Conservation (phyloP, 1,140 invertebrate genomes). For the Nymphalis io region DNA sequence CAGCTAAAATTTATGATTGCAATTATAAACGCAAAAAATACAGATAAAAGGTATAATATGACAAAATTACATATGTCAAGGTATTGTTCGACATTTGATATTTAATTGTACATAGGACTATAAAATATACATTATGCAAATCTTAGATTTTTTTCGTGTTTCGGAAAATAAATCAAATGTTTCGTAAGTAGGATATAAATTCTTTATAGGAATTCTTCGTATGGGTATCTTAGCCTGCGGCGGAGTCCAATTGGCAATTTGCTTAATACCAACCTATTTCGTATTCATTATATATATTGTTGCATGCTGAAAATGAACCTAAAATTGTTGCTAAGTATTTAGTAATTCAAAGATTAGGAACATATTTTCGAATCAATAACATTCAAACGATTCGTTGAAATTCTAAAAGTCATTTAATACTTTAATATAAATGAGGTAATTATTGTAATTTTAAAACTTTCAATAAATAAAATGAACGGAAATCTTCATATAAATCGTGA, state of each 20-base stretch:
- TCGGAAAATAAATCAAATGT: background rate
- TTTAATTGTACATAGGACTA: background rate
- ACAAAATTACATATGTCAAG: background rate
- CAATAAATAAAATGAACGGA: no score
- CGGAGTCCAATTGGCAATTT: slow-evolving; percentile 44
- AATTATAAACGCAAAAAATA: background rate
- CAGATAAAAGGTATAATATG: background rate
- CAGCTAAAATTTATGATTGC: background rate
- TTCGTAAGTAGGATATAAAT: slow-evolving; percentile 22
- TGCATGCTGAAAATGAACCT: slow-evolving; percentile 46
- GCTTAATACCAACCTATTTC: slow-evolving; percentile 37
- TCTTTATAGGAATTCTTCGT: slow-evolving; percentile 38
- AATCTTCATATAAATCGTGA: background rate
- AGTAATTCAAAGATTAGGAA: background rate
- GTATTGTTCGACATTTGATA: background rate
- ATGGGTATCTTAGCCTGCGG: slow-evolving; percentile 48
- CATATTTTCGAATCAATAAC: background rate
- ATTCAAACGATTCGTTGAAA: background rate
- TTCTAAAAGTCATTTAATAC: background rate
- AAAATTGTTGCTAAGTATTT: slow-evolving; percentile 37
- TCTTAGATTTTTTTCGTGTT: background rate
- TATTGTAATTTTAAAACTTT: background rate
- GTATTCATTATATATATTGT: slow-evolving; percentile 19
- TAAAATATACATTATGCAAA: slow-evolving; percentile 3
- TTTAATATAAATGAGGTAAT: no score